These are phyloP conservation scores for Podilymbus podiceps DNA, from an alignment of 2,113 vertebrate genomes.

Conservation along the genomic window DNA sequence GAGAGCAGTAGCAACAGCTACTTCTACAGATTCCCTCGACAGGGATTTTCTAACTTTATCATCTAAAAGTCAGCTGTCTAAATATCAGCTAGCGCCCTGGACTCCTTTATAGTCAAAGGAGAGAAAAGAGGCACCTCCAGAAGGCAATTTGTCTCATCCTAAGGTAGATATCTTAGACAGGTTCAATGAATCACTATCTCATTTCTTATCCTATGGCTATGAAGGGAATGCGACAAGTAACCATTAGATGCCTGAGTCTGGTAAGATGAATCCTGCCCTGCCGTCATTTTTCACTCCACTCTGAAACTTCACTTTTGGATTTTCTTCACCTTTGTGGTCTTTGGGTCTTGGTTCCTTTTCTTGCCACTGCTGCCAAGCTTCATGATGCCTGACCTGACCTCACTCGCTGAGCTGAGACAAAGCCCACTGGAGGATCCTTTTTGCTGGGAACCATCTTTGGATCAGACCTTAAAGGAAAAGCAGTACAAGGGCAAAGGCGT, in stretches of 20 bases:
- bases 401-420: background rate
- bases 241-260: background rate
- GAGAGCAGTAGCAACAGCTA: background rate
- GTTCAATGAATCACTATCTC: background rate
- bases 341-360: background rate
- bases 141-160: background rate
- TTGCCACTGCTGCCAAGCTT: background rate
- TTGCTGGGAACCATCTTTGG: background rate
- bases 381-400: background rate
- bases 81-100: background rate
- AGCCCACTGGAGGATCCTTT: background rate
- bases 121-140: background rate
- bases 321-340: background rate
- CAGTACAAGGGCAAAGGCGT: background rate
- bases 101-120: background rate
- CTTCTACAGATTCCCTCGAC: background rate
- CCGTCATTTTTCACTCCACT: background rate
- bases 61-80: background rate
- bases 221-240: background rate
- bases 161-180: background rate
- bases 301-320: background rate
- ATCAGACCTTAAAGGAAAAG: background rate
- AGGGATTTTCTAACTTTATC: conserved; percentile 10
- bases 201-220: background rate
- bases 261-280: background rate